A percentile compares a stretch with the other conserved stretches of the same genome.
Conservation (phyloP, 2,797 vertebrate species). For the Tragelaphus oryx region DNA sequence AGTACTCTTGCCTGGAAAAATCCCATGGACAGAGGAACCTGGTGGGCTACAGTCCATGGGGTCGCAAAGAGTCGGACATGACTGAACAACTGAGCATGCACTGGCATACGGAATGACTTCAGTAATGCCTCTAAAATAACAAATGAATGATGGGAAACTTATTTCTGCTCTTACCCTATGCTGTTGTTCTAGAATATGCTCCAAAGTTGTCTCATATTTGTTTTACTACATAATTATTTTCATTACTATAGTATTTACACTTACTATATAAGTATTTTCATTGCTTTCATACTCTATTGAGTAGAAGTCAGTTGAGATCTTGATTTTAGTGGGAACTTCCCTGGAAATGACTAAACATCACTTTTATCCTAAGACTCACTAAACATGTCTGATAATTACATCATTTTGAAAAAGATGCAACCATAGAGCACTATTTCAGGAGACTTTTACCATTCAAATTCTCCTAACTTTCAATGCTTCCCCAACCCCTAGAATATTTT, state of each 20-base stretch:
- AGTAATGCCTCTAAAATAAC: background rate
- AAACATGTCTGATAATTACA: background rate
- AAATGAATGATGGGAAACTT: background rate
- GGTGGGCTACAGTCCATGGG: background rate
- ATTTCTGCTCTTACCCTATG: background rate
- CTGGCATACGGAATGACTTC: background rate
- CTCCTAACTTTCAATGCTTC: background rate
- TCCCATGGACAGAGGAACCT: background rate
- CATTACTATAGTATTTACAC: background rate
- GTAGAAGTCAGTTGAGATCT: background rate
- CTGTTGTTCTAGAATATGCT: background rate
- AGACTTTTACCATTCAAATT: background rate
- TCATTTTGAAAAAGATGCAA: background rate
- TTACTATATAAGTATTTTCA: background rate
- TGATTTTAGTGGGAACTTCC: background rate
- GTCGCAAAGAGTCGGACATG: background rate
- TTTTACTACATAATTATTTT: background rate
- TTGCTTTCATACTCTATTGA: background rate
- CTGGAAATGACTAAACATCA: background rate
- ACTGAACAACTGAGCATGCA: background rate
- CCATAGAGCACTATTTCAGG: background rate
- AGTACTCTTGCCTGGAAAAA: background rate
- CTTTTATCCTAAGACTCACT: background rate
- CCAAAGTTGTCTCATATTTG: background rate
- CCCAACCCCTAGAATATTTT: background rate